phyloP scores from a whole-genome alignment of 2,888 invertebrate species.

The Imbricaverruca yamaguchii region DNA sequence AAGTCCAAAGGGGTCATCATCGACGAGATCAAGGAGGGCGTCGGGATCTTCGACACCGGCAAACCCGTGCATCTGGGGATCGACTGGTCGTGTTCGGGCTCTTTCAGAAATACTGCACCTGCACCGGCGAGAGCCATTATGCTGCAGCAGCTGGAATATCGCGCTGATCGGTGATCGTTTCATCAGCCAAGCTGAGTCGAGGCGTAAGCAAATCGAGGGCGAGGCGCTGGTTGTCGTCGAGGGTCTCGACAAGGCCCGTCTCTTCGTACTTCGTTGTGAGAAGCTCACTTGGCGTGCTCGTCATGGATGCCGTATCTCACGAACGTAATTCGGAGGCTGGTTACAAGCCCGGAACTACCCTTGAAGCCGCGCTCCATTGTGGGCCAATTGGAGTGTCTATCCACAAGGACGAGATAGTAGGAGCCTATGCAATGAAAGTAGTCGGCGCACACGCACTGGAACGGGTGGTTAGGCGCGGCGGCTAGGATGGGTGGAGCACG shows the following conservation, averaged over 20 bases:
- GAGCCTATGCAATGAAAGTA: no score
- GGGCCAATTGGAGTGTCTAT: no score
- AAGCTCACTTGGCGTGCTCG: slow-evolving; percentile 25
- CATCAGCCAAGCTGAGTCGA: background rate
- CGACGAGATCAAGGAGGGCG: no score
- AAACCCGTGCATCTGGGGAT: background rate
- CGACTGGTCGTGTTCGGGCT: background rate
- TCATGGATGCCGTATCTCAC: slow-evolving; percentile 17
- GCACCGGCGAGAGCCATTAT: slow-evolving; percentile 18
- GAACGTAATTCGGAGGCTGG: slow-evolving; percentile 17
- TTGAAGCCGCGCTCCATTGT: background rate
- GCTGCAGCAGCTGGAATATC: slow-evolving; percentile 24
- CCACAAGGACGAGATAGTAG: no score
- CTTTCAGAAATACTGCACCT: slow-evolving; percentile 24
- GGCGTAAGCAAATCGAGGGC: slow-evolving; percentile 24
- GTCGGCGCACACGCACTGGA: no score
- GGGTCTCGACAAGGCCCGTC: slow-evolving; percentile 19
- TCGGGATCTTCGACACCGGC: no score
- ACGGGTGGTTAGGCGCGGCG: background rate
- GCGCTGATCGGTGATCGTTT: slow-evolving; percentile 25
- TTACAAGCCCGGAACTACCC: slow-evolving; percentile 22
- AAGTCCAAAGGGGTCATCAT: no score
- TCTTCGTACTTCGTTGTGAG: slow-evolving; percentile 26
- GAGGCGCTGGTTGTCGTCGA: slow-evolving; percentile 25
- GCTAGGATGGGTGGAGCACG: background rate